These are phyloP conservation scores for Otolemur garnettii DNA, from an alignment of 2,113 vertebrate genomes.

Conservation along the genomic window DNA sequence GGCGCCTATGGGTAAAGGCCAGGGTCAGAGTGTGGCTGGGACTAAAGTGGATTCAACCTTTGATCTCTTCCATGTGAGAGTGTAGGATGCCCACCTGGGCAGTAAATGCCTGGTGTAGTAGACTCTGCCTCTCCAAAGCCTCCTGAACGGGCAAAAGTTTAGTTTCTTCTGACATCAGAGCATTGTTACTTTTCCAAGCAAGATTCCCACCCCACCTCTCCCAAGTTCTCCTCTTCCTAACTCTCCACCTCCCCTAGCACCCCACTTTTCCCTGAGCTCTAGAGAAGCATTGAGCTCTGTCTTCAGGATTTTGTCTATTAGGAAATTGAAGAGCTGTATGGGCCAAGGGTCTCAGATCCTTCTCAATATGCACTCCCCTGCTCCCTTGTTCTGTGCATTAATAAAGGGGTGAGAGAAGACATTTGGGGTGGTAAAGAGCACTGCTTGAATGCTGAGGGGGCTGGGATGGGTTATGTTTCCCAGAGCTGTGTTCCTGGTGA, in stretches of 20 bases:
- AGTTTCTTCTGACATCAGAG: constrained; percentile 1
- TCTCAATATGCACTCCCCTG: not conserved
- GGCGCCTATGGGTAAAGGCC: constrained; percentile 94
- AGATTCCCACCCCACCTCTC: not conserved
- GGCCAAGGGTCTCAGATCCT: not conserved
- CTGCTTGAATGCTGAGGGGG: constrained; percentile 14
- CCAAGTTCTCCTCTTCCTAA: too few relatives aligned
- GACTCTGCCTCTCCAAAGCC: not conserved
- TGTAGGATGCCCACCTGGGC: not conserved
- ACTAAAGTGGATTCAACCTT: not conserved
- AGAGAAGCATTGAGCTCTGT: constrained; percentile 4
- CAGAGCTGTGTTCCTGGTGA: constrained; percentile 96
- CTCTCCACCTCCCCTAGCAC: not conserved
- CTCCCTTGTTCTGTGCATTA: not conserved
- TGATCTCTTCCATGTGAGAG: constrained; percentile 26
- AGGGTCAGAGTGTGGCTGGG: not conserved
- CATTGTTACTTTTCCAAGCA: not conserved
- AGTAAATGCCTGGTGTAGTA: not conserved
- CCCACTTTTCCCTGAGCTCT: not conserved
- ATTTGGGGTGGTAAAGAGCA: not conserved
- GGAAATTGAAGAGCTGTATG: not conserved
- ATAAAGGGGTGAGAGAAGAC: not conserved
- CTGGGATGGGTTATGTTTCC: constrained; percentile 9
- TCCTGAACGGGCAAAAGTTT: not conserved
- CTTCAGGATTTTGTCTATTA: not conserved